Evolutionary conservation across 2,888 invertebrate genomes (phyloP).

Genomic region (Alcis repandata): DNA sequence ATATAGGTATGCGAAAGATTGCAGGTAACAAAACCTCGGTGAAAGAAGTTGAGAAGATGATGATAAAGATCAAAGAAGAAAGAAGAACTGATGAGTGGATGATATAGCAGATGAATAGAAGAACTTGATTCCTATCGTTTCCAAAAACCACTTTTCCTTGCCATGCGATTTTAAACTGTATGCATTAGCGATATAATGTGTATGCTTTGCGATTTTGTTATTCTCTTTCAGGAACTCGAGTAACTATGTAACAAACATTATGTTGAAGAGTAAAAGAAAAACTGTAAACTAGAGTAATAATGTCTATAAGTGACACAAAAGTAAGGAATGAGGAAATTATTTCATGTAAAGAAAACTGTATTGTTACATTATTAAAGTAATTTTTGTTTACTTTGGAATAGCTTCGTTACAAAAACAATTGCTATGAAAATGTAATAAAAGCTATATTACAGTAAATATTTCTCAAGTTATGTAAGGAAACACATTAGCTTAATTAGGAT

Average conservation of each 20-base stretch:
- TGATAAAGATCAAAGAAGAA: background rate
- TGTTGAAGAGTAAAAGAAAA: background rate
- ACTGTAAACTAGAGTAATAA: background rate
- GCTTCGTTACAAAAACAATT: no score
- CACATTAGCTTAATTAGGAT: no score
- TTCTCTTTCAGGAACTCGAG: conserved; percentile 32
- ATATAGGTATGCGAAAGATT: background rate
- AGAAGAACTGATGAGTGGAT: background rate
- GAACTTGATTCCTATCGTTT: background rate
- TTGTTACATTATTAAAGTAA: no score
- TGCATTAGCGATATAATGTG: conserved; percentile 52
- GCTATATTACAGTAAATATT: no score
- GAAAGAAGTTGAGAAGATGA: background rate
- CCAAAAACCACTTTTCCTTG: conserved; percentile 9
- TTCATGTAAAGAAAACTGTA: background rate
- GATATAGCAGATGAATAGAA: background rate
- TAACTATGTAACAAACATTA: background rate
- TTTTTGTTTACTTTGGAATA: no score
- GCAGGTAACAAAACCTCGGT: background rate
- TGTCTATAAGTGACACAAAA: background rate
- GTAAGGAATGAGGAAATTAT: background rate
- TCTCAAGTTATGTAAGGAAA: no score
- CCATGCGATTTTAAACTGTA: conserved; percentile 47
- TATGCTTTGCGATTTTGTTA: conserved; percentile 61
- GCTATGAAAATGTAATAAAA: no score